These are phyloP conservation scores for Halichoerus grypus DNA, from an alignment of 2,113 vertebrate genomes.

Conservation along the genomic window DNA sequence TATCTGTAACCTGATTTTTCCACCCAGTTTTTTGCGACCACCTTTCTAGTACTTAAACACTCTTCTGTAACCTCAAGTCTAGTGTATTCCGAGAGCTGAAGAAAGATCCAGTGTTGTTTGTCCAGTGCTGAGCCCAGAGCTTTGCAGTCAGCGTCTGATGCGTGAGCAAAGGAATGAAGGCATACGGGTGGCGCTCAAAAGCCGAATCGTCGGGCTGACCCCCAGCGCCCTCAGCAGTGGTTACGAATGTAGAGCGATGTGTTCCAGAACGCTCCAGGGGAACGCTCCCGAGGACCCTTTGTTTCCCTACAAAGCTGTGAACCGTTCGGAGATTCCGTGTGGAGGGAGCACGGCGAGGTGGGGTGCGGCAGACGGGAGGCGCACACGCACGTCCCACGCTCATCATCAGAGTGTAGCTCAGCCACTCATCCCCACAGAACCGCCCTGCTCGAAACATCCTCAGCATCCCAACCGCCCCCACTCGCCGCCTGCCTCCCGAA, in stretches of 20 bases:
- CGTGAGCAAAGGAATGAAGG: too few relatives aligned
- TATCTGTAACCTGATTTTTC: not conserved
- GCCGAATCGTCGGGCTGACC: not conserved
- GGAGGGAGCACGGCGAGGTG: not conserved
- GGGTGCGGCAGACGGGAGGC: not conserved
- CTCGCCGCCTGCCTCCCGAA: not conserved
- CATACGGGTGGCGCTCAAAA: rapidly evolving
- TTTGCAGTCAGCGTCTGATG: too few relatives aligned
- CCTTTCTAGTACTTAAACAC: not conserved
- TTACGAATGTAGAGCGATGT: rapidly evolving
- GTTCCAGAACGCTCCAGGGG: not conserved
- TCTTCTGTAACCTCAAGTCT: not conserved
- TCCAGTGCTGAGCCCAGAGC: not conserved
- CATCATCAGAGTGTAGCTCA: rapidly evolving
- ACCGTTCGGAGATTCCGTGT: not conserved
- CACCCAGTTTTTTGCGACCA: not conserved
- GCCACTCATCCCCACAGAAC: rapidly evolving
- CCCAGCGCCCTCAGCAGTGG: not conserved
- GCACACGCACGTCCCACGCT: rapidly evolving
- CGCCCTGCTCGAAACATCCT: too few relatives aligned
- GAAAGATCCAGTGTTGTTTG: not conserved
- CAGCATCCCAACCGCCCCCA: not conserved
- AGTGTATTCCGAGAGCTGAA: not conserved
- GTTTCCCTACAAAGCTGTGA: not conserved
- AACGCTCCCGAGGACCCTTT: not conserved